Evolutionary conservation across 2,888 invertebrate genomes (phyloP).

Genomic region (Helleia helle): DNA sequence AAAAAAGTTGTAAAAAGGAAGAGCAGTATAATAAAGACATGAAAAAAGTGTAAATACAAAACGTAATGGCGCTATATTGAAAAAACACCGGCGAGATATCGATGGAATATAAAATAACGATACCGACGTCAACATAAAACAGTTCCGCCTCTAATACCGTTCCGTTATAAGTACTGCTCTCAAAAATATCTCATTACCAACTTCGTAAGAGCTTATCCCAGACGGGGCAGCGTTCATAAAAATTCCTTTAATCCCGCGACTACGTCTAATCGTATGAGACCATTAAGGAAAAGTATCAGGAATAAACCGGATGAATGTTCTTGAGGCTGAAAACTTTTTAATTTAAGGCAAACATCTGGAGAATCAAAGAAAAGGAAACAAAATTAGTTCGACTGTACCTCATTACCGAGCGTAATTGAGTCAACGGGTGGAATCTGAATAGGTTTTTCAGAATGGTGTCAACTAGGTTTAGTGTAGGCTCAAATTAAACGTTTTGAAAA

Average conservation of each 20-base stretch:
- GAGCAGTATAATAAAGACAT: background rate
- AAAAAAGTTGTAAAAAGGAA: too few species aligned
- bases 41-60: background rate
- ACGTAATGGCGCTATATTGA: constrained; percentile 9
- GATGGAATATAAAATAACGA: constrained; percentile 17
- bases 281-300: constrained; percentile 45
- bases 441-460: constrained; percentile 24
- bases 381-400: constrained; percentile 49
- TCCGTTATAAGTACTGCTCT: constrained; percentile 22
- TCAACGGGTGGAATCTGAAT: constrained; percentile 40
- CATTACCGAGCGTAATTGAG: constrained; percentile 48
- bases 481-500: constrained; percentile 2
- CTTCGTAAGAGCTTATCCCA: constrained; percentile 24
- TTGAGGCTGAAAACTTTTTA: constrained; percentile 53
- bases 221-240: constrained; percentile 21
- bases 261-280: constrained; percentile 43
- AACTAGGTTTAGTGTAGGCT: constrained; percentile 18
- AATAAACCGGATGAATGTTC: constrained; percentile 36
- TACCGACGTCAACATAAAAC: constrained; percentile 16
- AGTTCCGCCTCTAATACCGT: constrained; percentile 14
- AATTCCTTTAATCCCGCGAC: constrained; percentile 29
- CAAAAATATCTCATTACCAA: constrained; percentile 29
- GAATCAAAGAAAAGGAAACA: constrained; percentile 51
- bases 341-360: constrained; percentile 56
- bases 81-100: too few species aligned